Conservation (phyloP, 2,888 invertebrate genomes). For the Euzophera pinguis region DNA sequence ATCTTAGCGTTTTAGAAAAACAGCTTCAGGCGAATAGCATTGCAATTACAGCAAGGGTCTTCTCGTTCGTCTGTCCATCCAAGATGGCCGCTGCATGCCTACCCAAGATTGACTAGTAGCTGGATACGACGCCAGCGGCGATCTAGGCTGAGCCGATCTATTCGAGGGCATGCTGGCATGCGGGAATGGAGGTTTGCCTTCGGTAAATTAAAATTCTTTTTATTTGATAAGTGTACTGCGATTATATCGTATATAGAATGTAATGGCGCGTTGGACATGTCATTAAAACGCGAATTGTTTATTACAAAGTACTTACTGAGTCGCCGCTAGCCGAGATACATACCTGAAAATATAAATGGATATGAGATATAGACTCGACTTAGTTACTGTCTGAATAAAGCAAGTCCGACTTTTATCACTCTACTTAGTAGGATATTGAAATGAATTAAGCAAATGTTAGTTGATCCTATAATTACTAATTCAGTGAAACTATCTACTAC, state of each 20-base stretch:
- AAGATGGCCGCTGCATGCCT: constrained; percentile 74
- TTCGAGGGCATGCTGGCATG: constrained; percentile 55
- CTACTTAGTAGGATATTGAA: no score
- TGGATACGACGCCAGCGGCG: constrained; percentile 67
- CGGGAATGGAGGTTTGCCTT: constrained; percentile 56
- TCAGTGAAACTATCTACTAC: no score
- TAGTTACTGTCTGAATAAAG: background rate
- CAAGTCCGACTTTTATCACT: no score
- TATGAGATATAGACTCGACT: background rate
- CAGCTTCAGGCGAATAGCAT: constrained; percentile 60
- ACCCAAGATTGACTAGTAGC: constrained; percentile 75
- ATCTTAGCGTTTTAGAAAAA: constrained; percentile 64
- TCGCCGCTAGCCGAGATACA: constrained; percentile 17
- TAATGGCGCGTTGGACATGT: constrained; percentile 40
- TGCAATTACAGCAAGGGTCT: constrained; percentile 70
- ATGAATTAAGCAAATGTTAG: no score
- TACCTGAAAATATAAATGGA: constrained; percentile 22
- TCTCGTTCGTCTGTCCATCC: constrained; percentile 56
- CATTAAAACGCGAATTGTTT: constrained; percentile 39
- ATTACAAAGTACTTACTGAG: constrained; percentile 36
- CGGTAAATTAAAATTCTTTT: constrained; percentile 72
- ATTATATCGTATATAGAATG: constrained; percentile 51
- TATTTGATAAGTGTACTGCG: constrained; percentile 58
- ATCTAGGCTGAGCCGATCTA: constrained; percentile 61
- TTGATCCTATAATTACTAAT: no score